Conservation (phyloP, 2,888 invertebrate species). For the Agrotis clavis region DNA sequence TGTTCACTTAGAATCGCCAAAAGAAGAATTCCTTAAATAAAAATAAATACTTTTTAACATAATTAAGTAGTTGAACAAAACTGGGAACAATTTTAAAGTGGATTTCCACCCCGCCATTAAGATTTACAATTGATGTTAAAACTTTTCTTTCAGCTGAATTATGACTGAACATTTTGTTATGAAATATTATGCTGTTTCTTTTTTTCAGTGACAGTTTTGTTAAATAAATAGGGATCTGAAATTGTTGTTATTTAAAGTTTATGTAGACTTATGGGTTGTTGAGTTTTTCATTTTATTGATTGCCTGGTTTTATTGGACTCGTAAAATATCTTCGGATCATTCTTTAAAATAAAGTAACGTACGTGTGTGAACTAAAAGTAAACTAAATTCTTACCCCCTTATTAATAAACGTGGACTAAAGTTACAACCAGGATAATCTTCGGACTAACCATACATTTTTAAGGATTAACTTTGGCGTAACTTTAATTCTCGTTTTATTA, state of each 20-base stretch:
- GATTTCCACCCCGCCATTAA: constrained; percentile 30
- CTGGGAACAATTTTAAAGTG: constrained; percentile 42
- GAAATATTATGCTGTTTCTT: constrained; percentile 15
- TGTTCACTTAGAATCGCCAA: no score
- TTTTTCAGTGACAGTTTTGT: neutral
- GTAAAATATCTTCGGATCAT: no score
- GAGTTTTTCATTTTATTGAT: neutral
- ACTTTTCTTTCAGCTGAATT: constrained; percentile 42
- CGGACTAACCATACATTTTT: no score
- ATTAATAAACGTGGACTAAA: no score
- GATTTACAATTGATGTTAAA: constrained; percentile 58
- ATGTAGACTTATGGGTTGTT: no score
- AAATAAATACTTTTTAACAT: constrained; percentile 37
- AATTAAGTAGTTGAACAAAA: constrained; percentile 50
- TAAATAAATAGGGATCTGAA: neutral
- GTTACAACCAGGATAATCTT: no score
- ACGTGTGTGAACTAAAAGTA: no score
- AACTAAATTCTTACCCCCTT: no score
- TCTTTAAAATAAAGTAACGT: no score
- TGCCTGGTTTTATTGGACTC: neutral
- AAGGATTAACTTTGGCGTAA: no score
- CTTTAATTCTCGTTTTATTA: no score
- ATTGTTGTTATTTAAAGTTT: neutral
- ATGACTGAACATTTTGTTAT: constrained; percentile 42
- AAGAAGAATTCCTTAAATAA: constrained; percentile 16